phyloP scores from a whole-genome alignment of 2,888 invertebrate genomes.

The Phyllotreta cruciferae region DNA sequence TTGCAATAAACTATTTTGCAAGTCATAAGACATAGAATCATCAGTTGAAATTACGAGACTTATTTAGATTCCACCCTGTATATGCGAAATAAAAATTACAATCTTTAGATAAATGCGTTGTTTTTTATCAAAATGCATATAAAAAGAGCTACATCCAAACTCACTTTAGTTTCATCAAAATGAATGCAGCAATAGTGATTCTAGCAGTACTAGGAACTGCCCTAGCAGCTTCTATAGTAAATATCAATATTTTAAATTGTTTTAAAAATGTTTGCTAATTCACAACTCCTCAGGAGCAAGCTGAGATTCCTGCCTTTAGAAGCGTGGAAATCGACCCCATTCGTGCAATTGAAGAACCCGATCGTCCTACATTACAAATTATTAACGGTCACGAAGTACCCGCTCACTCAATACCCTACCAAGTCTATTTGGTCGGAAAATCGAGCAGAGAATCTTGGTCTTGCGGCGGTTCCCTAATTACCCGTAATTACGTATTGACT shows the following conservation, averaged over 20 bases:
- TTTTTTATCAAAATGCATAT: too few relatives aligned
- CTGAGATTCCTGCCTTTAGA: conserved; percentile 12
- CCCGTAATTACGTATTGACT: conserved; percentile 35
- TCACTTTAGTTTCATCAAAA: background rate
- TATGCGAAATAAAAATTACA: too few relatives aligned
- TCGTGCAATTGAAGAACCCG: background rate
- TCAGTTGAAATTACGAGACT: too few relatives aligned
- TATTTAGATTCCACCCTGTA: too few relatives aligned
- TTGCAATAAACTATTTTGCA: too few relatives aligned
- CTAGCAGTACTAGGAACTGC: conserved; percentile 16
- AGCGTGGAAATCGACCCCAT: conserved; percentile 12
- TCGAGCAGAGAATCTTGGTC: conserved; percentile 22
- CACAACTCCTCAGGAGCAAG: background rate
- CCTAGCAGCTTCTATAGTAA: conserved; percentile 20
- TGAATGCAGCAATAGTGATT: conserved; percentile 14
- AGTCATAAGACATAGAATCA: too few relatives aligned
- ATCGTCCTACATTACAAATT: conserved; percentile 25
- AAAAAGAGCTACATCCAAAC: background rate
- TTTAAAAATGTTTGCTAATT: background rate
- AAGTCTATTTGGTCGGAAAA: conserved; percentile 30
- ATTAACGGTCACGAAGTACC: conserved; percentile 38
- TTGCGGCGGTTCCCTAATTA: conserved; percentile 41
- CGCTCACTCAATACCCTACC: conserved; percentile 40
- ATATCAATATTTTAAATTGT: conserved; percentile 3
- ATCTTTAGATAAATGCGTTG: too few relatives aligned